Conservation (phyloP, 2,888 invertebrate species). For the Hylaea fasciaria region DNA sequence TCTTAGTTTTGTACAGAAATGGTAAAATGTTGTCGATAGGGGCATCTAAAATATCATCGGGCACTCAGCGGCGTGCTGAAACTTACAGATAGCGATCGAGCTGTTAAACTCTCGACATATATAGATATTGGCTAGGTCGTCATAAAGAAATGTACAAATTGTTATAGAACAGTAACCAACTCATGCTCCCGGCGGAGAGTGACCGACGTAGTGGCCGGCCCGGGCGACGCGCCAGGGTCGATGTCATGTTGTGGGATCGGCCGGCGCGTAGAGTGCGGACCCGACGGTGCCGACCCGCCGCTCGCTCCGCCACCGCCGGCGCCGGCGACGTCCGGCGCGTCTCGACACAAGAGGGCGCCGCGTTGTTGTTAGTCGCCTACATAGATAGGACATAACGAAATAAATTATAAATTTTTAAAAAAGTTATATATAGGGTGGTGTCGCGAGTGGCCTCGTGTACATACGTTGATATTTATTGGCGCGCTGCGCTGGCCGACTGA, state of each 20-base stretch:
- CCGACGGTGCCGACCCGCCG: not conserved
- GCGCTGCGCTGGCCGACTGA: conserved; percentile 73
- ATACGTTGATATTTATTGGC: conserved; percentile 83
- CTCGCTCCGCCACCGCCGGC: not conserved
- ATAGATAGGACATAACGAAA: conserved; percentile 84
- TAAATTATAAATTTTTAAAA: conserved; percentile 82
- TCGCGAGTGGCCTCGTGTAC: conserved; percentile 79
- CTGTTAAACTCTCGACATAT: conserved; percentile 9
- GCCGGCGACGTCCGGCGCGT: conserved; percentile 6
- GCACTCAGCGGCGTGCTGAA: conserved; percentile 31
- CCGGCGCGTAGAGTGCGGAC: not conserved
- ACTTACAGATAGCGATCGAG: conserved; percentile 21
- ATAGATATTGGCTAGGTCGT: conserved; percentile 38
- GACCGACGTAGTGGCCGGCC: conserved; percentile 32
- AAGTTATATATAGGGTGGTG: conserved; percentile 74
- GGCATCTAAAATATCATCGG: conserved; percentile 36
- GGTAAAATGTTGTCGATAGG: conserved; percentile 16
- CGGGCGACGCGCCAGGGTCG: not conserved
- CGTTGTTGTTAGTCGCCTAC: conserved; percentile 63
- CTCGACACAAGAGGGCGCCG: conserved; percentile 9
- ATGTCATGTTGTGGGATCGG: not conserved
- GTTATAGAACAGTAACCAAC: conserved; percentile 35
- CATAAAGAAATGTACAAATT: conserved; percentile 40
- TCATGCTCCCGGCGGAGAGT: conserved; percentile 34
- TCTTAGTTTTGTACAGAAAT: conserved; percentile 16